Percentiles rank a stretch among this genome's conserved stretches.
These are phyloP conservation scores for Dallia pectoralis DNA, from an alignment of 2,797 vertebrate species.

Conservation along the genomic window DNA sequence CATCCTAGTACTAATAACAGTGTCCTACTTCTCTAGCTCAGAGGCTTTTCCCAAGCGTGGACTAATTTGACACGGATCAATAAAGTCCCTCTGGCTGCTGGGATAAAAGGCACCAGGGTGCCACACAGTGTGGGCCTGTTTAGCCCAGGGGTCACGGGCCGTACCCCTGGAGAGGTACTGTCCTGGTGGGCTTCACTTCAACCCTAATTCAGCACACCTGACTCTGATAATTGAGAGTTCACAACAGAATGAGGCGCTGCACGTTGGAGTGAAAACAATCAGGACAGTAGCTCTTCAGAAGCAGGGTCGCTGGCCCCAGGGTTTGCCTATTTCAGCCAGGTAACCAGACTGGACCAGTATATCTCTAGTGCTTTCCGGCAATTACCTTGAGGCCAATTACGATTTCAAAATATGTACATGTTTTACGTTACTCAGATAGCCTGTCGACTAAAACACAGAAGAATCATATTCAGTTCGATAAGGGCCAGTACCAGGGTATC, in stretches of 20 bases:
- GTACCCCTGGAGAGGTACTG: no score
- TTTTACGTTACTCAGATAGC: background rate
- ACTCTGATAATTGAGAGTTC: no score
- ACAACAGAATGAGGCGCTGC: no score
- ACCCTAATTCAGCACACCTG: no score
- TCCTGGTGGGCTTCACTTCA: no score
- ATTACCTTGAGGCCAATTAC: background rate
- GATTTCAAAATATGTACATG: background rate
- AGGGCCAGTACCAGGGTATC: background rate
- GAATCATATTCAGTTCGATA: background rate
- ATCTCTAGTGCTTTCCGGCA: background rate
- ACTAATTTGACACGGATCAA: slow-evolving; percentile 71
- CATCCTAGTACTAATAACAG: slow-evolving; percentile 57
- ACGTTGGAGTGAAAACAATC: no score
- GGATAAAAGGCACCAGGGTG: background rate
- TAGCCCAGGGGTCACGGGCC: background rate
- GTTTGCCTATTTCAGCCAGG: background rate
- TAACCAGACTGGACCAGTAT: background rate
- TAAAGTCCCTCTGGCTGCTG: slow-evolving; percentile 48
- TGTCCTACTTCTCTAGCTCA: slow-evolving; percentile 72
- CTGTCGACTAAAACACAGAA: background rate
- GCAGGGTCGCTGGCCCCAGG: no score
- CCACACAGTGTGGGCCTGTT: background rate
- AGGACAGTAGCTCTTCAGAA: no score
- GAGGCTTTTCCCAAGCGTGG: slow-evolving; percentile 69